These are phyloP conservation scores for Kradibia gibbosae DNA, from an alignment of 1,140 invertebrate genomes.

Conservation along the genomic window DNA sequence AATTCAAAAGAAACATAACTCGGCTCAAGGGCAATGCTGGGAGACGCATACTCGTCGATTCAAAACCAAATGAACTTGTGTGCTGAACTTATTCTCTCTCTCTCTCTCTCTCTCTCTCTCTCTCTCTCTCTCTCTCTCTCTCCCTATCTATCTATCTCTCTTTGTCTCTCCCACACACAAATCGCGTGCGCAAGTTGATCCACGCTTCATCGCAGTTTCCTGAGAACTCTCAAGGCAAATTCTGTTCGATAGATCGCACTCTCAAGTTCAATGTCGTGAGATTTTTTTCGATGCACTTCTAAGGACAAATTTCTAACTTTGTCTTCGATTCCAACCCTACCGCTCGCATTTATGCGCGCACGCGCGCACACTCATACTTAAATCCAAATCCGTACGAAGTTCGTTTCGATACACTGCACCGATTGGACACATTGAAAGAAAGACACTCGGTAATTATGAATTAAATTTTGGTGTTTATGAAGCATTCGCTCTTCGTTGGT, in stretches of 20 bases:
- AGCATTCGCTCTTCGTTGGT: too few relatives aligned
- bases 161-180: neutral
- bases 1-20: neutral
- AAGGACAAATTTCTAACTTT: too few relatives aligned
- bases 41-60: neutral
- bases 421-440: too few relatives aligned
- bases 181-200: neutral
- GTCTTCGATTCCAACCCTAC: neutral
- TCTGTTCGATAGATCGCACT: slow-evolving; percentile 36
- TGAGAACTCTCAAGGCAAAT: slow-evolving; percentile 40
- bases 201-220: neutral
- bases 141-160: too few relatives aligned
- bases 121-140: neutral
- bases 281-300: neutral
- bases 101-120: neutral
- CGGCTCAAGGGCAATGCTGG: neutral
- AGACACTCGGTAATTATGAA: too few relatives aligned
- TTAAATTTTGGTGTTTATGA: too few relatives aligned
- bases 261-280: slow-evolving; percentile 44
- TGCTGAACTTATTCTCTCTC: neutral
- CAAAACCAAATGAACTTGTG: neutral
- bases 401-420: too few relatives aligned
- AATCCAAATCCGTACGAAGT: too few relatives aligned
- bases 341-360: neutral
- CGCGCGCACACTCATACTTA: neutral